A percentile compares a stretch with the other conserved stretches of the same genome.
Evolutionary conservation across 2,797 vertebrate genomes (phyloP).

Genomic region (Synaphobranchus kaupii): DNA sequence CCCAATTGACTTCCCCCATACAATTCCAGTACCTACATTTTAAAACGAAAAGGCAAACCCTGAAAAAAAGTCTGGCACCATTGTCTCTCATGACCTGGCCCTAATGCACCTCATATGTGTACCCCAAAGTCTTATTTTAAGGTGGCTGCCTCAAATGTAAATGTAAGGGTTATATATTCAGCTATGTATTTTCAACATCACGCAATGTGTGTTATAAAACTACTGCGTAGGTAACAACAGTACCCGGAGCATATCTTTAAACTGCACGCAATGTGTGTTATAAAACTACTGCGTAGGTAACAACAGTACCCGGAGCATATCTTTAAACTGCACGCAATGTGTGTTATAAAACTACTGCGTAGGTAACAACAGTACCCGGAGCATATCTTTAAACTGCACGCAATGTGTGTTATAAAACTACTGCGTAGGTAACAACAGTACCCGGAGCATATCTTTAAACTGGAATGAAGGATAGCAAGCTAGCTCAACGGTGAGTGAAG

Average conservation of each 20-base stretch:
- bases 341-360: neutral
- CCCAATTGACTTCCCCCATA: neutral
- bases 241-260: constrained; percentile 7
- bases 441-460: constrained; percentile 4
- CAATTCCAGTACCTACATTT: neutral
- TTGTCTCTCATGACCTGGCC: neutral
- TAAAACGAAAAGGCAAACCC: neutral
- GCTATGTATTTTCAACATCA: neutral
- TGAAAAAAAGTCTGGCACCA: neutral
- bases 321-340: no score
- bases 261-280: neutral
- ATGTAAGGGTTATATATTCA: neutral
- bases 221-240: neutral
- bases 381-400: no score
- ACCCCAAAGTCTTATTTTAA: neutral
- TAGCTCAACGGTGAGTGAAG: neutral
- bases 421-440: neutral
- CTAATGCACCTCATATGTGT: neutral
- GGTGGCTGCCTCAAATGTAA: neutral
- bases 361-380: neutral
- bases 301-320: neutral
- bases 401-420: neutral
- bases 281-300: neutral
- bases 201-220: constrained; percentile 1
- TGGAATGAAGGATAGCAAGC: neutral